These are phyloP conservation scores for Horisme vitalbata DNA, from an alignment of 2,888 invertebrate genomes.

Conservation along the genomic window DNA sequence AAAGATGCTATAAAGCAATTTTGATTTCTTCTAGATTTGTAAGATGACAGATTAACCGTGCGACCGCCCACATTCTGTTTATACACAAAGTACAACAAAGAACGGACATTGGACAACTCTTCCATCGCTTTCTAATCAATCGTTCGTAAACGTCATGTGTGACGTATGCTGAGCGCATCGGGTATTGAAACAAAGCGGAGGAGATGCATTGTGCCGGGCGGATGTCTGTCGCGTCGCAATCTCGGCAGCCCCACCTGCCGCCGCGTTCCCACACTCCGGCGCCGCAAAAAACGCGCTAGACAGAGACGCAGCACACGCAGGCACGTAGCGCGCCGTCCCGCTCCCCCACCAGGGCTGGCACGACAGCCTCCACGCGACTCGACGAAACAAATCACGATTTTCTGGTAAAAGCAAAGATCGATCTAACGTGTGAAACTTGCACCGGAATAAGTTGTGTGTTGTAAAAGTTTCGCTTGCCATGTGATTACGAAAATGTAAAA, in stretches of 20 bases:
- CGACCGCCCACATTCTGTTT: constrained; percentile 10
- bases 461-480: constrained; percentile 55
- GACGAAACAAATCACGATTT: constrained; percentile 68
- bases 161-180: constrained; percentile 65
- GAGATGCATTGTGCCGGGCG: constrained; percentile 80
- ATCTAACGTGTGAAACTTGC: constrained; percentile 36
- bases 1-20: too few species aligned
- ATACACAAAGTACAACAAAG: constrained; percentile 11
- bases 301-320: constrained; percentile 53
- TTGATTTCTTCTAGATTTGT: too few species aligned
- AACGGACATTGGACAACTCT: neutral
- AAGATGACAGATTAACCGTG: constrained; percentile 1
- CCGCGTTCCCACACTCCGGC: constrained; percentile 81
- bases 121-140: constrained; percentile 44
- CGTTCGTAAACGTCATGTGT: constrained; percentile 57
- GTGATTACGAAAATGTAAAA: constrained; percentile 79
- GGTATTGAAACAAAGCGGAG: constrained; percentile 68
- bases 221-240: constrained; percentile 79
- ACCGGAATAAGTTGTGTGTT: constrained; percentile 18
- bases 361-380: constrained; percentile 48
- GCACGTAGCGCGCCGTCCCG: constrained; percentile 59
- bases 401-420: constrained; percentile 60
- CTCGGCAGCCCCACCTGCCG: constrained; percentile 82
- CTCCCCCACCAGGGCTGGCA: constrained; percentile 66
- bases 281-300: constrained; percentile 79